These are phyloP conservation scores for Drosophila demipolita DNA, from an alignment of 2,888 invertebrate species.

Conservation along the genomic window DNA sequence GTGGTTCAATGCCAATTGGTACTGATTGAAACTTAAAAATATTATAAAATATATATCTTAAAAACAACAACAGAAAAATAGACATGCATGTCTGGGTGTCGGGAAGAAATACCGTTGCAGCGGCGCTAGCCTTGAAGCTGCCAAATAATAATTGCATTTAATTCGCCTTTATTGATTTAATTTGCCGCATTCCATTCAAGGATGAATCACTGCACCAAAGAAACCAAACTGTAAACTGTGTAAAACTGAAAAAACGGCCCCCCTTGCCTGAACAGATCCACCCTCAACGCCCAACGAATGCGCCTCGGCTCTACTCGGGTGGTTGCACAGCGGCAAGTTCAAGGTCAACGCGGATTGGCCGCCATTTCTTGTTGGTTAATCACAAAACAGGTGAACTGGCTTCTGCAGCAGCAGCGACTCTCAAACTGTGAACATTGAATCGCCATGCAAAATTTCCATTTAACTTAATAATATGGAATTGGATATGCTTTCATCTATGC, in stretches of 20 bases:
- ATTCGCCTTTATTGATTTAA: slow-evolving; percentile 70
- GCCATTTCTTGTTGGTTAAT: slow-evolving; percentile 14
- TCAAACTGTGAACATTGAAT: slow-evolving; percentile 41
- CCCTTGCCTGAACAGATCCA: not conserved
- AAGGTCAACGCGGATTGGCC: slow-evolving; percentile 51
- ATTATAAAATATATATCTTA: not conserved
- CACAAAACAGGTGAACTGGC: slow-evolving; percentile 27
- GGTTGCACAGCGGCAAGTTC: slow-evolving; percentile 58
- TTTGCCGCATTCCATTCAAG: slow-evolving; percentile 47
- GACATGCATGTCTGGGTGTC: not conserved
- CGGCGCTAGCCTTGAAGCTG: slow-evolving; percentile 41
- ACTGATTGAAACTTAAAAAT: not conserved
- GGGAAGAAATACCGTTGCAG: not conserved
- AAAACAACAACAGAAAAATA: not conserved
- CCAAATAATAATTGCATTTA: slow-evolving; percentile 56
- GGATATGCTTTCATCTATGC: slow-evolving; percentile 42
- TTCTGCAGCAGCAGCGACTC: slow-evolving; percentile 17
- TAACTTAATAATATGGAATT: slow-evolving; percentile 50
- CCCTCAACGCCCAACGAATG: not conserved
- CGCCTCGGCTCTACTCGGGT: not conserved
- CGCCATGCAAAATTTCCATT: slow-evolving; percentile 17
- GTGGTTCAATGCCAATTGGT: not conserved
- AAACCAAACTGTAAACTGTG: not conserved
- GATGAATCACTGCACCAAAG: slow-evolving; percentile 23
- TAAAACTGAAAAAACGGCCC: not conserved